Percentiles rank a stretch among this genome's conserved stretches.
Evolutionary conservation across 2,797 vertebrate genomes (phyloP).

Genomic region (Cuniculus paca): DNA sequence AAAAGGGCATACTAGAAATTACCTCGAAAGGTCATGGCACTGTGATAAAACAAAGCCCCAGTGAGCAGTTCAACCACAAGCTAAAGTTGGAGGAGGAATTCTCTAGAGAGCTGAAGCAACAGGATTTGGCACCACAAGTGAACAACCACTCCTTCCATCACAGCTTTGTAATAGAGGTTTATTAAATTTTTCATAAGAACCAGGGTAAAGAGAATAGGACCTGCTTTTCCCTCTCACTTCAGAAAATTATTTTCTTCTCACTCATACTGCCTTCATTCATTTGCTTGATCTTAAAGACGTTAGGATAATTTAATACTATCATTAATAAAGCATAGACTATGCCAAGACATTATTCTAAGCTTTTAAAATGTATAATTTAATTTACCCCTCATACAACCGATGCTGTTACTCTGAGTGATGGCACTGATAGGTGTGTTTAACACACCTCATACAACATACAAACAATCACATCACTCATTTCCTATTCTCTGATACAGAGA

Average conservation of each 20-base stretch:
- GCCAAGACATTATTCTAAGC: not conserved
- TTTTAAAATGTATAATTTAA: not conserved
- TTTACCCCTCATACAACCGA: not conserved
- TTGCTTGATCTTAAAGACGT: conserved; percentile 18
- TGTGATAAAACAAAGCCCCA: not conserved
- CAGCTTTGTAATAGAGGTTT: not conserved
- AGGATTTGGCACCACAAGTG: not conserved
- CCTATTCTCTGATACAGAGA: not conserved
- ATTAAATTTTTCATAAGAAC: not conserved
- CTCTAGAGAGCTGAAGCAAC: not conserved
- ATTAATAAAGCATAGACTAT: not conserved
- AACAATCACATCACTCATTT: not conserved
- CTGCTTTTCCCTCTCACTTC: not conserved
- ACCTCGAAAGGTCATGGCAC: not conserved
- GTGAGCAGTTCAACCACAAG: not conserved
- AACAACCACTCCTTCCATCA: not conserved
- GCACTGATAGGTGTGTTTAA: not conserved
- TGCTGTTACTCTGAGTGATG: not conserved
- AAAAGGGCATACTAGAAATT: not conserved
- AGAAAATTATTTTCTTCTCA: conserved; percentile 8
- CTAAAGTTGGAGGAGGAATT: not conserved
- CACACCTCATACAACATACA: not conserved
- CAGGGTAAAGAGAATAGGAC: not conserved
- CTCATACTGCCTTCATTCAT: not conserved
- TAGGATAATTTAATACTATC: not conserved